Conservation (phyloP, 2,888 invertebrate species). For the Drosophila quinaria region DNA sequence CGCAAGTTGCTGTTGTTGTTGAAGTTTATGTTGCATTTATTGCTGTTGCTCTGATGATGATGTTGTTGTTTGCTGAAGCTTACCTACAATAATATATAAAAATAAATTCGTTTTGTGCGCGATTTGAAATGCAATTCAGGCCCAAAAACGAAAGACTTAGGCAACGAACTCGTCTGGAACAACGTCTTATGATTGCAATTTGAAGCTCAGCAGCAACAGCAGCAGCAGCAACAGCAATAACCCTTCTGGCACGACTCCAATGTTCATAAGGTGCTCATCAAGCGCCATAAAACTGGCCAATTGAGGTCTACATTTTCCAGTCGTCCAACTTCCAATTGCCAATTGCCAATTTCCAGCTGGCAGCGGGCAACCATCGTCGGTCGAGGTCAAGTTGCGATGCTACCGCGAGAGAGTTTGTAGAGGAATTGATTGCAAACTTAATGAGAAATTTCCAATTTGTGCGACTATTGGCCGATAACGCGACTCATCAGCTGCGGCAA, state of each 20-base stretch:
- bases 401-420: slow-evolving; percentile 14
- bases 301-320: slow-evolving; percentile 37
- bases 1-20: slow-evolving; percentile 44
- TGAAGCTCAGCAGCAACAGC: slow-evolving; percentile 11
- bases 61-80: slow-evolving; percentile 61
- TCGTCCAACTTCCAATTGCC: background rate
- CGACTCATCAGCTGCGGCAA: slow-evolving; percentile 17
- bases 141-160: slow-evolving; percentile 65
- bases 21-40: slow-evolving; percentile 28
- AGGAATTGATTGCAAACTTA: slow-evolving; percentile 44
- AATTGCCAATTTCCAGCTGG: background rate
- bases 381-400: slow-evolving; percentile 42
- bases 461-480: slow-evolving; percentile 20
- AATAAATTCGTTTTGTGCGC: slow-evolving; percentile 56
- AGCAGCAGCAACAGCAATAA: slow-evolving; percentile 4
- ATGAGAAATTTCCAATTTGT: slow-evolving; percentile 47
- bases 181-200: slow-evolving; percentile 57
- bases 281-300: slow-evolving; percentile 40
- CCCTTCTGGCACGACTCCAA: slow-evolving; percentile 53
- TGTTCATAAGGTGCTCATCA: slow-evolving; percentile 41
- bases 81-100: slow-evolving; percentile 36
- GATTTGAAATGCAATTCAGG: slow-evolving; percentile 46
- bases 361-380: background rate
- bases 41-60: slow-evolving; percentile 51
- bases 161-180: slow-evolving; percentile 58